phyloP scores from a whole-genome alignment of 2,888 invertebrate species.

The Rotaria magnacalcarata region DNA sequence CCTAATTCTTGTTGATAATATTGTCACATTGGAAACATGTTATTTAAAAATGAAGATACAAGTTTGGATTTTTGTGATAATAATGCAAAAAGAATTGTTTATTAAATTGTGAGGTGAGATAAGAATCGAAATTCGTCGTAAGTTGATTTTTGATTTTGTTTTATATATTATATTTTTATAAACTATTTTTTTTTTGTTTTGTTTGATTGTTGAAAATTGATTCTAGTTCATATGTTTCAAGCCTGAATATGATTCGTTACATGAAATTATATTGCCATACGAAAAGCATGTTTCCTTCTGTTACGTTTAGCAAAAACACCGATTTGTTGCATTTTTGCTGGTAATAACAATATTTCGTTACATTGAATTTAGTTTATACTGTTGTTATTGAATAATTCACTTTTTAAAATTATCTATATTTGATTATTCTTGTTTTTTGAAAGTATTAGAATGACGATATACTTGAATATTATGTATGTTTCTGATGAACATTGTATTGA shows the following conservation, averaged over 20 bases:
- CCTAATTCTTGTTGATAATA: not conserved
- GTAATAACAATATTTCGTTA: not conserved
- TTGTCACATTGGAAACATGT: not conserved
- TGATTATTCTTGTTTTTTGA: not conserved
- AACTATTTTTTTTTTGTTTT: not conserved
- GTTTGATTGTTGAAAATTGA: not conserved
- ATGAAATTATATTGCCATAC: no score
- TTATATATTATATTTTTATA: no score
- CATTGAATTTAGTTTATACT: not conserved
- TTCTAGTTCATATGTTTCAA: not conserved
- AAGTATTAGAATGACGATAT: not conserved
- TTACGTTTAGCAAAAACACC: no score
- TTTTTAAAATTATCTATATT: not conserved
- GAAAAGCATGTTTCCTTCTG: no score
- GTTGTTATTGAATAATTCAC: not conserved
- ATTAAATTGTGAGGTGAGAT: not conserved
- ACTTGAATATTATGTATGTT: not conserved
- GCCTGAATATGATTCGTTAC: not conserved
- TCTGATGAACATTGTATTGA: not conserved
- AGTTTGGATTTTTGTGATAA: not conserved
- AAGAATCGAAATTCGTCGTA: not conserved
- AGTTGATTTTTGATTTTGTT: not conserved
- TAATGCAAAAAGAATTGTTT: not conserved
- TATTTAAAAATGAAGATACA: not conserved
- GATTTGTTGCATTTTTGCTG: not conserved